phyloP scores from a whole-genome alignment of 2,113 vertebrate genomes.

The Dissostichus mawsoni region DNA sequence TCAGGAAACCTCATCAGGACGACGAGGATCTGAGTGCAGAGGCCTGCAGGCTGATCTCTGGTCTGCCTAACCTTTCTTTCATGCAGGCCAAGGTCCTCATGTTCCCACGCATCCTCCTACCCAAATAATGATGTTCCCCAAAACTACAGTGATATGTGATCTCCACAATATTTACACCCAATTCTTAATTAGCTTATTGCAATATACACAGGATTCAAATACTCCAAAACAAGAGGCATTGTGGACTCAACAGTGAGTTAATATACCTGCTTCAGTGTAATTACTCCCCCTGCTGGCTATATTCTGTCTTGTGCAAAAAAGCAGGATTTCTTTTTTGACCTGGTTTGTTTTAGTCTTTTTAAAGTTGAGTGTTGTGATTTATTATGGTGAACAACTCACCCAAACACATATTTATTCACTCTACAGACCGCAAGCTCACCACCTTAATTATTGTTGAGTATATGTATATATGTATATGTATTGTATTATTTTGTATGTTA shows the following conservation, averaged over 20 bases:
- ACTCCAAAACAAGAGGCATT: neutral
- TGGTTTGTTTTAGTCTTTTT: neutral
- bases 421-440: neutral
- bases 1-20: conserved; percentile 88
- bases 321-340: neutral
- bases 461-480: neutral
- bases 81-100: conserved; percentile 94
- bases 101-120: conserved; percentile 89
- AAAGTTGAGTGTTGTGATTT: conserved; percentile 8
- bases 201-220: neutral
- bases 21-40: conserved; percentile 89
- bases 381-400: neutral
- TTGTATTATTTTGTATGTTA: neutral
- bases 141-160: conserved; percentile 1
- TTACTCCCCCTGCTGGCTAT: conserved; percentile 36
- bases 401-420: neutral
- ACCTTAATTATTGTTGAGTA: neutral
- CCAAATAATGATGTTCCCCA: conserved; percentile 2
- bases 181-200: too few relatives aligned
- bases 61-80: conserved; percentile 91
- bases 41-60: conserved; percentile 85
- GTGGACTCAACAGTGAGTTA: neutral
- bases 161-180: neutral
- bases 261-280: conserved; percentile 14
- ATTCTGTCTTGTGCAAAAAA: neutral